Percentiles rank a stretch among this genome's conserved stretches.
phyloP scores from a whole-genome alignment of 92 coral and sea anemone genomes.

The Zoanthus sansibaricus region DNA sequence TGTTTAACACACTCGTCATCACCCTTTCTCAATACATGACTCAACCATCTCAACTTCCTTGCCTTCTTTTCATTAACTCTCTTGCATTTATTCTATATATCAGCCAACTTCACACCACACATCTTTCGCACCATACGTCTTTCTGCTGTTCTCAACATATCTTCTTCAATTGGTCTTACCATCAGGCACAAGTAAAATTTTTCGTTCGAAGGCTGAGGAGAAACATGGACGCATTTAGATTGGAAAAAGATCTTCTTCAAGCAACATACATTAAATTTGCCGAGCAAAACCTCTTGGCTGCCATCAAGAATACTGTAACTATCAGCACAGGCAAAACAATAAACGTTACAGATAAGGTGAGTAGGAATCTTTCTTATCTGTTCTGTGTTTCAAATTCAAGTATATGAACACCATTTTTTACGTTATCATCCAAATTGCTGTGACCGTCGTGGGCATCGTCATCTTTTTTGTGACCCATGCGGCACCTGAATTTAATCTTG shows the following conservation, averaged over 20 bases:
- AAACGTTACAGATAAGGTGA: neutral
- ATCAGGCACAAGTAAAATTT: neutral
- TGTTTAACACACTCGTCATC: too few relatives aligned
- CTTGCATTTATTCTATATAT: too few relatives aligned
- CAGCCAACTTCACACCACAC: neutral
- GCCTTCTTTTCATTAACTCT: too few relatives aligned
- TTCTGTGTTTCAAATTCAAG: too few relatives aligned
- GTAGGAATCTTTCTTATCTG: neutral
- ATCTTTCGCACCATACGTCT: neutral
- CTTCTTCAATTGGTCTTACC: neutral
- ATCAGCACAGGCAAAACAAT: neutral
- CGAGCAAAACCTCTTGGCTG: constrained; percentile 18
- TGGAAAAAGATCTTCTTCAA: constrained; percentile 3
- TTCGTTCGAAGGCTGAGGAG: neutral
- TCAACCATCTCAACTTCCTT: too few relatives aligned
- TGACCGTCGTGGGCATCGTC: too few relatives aligned
- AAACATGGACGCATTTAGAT: neutral
- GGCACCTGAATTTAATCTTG: too few relatives aligned
- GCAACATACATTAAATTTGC: constrained; percentile 10
- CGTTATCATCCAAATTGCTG: neutral
- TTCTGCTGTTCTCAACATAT: neutral
- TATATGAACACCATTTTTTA: neutral
- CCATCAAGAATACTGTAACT: neutral
- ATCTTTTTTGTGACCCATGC: too few relatives aligned
- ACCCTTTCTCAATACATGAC: too few relatives aligned